Evolutionary conservation across 2,888 invertebrate genomes (phyloP).

Genomic region (Thereva unica): DNA sequence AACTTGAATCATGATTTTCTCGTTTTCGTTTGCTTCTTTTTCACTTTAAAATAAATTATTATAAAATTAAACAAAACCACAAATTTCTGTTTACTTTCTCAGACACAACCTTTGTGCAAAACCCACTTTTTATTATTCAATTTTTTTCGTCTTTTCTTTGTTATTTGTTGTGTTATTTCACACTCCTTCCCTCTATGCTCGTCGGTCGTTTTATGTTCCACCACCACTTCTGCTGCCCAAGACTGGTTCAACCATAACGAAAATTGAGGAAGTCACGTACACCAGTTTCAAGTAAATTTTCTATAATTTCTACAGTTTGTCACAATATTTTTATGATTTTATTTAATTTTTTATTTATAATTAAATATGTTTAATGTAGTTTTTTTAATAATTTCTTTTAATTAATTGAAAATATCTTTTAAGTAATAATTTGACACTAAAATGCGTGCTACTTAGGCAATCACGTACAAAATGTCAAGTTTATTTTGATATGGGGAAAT

Average conservation of each 20-base stretch:
- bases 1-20: constrained; percentile 24
- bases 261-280: constrained; percentile 31
- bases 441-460: neutral
- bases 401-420: constrained; percentile 41
- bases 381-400: neutral
- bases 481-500: too few species aligned
- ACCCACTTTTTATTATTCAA: neutral
- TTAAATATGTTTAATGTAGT: neutral
- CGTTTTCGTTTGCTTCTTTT: neutral
- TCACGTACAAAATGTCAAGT: too few species aligned
- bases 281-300: constrained; percentile 19
- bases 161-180: too few species aligned
- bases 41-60: neutral
- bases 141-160: too few species aligned
- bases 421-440: constrained; percentile 48
- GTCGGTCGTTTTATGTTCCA: constrained; percentile 17
- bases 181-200: too few species aligned
- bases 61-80: neutral
- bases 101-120: neutral
- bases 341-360: neutral
- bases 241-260: constrained; percentile 26
- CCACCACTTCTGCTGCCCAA: constrained; percentile 9
- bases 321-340: constrained; percentile 1
- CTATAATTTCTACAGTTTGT: too few species aligned
- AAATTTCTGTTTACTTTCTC: neutral